Evolutionary conservation across 2,113 vertebrate species (phyloP).

Genomic region (Crotalus horridus): DNA sequence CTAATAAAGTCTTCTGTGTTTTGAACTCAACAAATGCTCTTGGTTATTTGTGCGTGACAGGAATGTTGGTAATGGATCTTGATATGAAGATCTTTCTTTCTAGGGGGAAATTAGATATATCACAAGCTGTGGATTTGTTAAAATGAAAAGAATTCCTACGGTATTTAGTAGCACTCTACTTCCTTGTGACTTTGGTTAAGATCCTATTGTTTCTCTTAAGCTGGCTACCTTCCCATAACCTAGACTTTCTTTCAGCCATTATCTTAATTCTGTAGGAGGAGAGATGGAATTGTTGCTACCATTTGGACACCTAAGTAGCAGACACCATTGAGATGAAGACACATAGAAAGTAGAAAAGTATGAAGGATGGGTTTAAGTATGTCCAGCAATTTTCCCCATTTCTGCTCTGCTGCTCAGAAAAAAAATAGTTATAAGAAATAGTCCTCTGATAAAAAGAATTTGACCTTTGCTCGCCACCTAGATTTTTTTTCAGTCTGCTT

Average conservation of each 20-base stretch:
- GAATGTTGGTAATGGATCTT: background rate
- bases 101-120: background rate
- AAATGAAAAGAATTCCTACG: background rate
- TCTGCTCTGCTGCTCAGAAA: background rate
- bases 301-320: background rate
- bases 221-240: background rate
- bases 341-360: constrained; percentile 10
- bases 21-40: background rate
- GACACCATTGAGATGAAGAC: background rate
- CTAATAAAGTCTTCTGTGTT: background rate
- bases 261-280: constrained; percentile 8
- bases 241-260: constrained; percentile 15
- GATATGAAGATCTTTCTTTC: background rate
- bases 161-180: background rate
- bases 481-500: fast-evolving
- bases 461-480: background rate
- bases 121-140: background rate
- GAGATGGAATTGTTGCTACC: background rate
- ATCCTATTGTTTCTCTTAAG: background rate
- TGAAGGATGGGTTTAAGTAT: background rate
- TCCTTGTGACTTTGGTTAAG: background rate
- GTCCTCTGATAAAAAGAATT: background rate
- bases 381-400: background rate
- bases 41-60: background rate
- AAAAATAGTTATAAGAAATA: background rate